Evolutionary conservation across 2,797 vertebrate genomes (phyloP).

Genomic region (Coracias cyanogaster): DNA sequence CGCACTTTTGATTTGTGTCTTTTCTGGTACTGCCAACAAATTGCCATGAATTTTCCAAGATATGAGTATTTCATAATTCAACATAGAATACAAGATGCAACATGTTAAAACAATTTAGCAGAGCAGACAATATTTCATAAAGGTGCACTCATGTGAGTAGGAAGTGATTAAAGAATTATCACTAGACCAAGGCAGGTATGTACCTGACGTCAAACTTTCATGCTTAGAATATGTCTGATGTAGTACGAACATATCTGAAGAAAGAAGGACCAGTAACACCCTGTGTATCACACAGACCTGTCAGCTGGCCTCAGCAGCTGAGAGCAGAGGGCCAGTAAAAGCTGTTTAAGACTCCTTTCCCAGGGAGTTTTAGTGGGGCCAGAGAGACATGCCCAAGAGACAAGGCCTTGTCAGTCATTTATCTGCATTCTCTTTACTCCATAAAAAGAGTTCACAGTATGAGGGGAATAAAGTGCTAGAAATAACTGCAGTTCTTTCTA

Average conservation of each 20-base stretch:
- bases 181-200: not conserved
- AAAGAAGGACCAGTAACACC: not conserved
- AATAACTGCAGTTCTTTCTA: not conserved
- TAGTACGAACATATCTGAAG: not conserved
- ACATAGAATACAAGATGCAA: not conserved
- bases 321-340: not conserved
- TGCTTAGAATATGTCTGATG: not conserved
- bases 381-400: not conserved
- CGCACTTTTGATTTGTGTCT: not conserved
- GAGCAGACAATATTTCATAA: not conserved
- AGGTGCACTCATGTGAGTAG: not conserved
- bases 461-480: not conserved
- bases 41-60: not conserved
- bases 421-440: not conserved
- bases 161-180: not conserved
- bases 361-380: not conserved
- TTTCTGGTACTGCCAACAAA: not conserved
- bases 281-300: not conserved
- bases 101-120: not conserved
- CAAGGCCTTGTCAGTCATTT: not conserved
- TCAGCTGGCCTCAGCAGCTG: not conserved
- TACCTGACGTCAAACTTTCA: not conserved
- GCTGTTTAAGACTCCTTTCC: not conserved
- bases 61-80: not conserved
- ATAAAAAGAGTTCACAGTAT: not conserved